Evolutionary conservation across 1,140 invertebrate genomes (phyloP).

Genomic region (Myzus persicae): DNA sequence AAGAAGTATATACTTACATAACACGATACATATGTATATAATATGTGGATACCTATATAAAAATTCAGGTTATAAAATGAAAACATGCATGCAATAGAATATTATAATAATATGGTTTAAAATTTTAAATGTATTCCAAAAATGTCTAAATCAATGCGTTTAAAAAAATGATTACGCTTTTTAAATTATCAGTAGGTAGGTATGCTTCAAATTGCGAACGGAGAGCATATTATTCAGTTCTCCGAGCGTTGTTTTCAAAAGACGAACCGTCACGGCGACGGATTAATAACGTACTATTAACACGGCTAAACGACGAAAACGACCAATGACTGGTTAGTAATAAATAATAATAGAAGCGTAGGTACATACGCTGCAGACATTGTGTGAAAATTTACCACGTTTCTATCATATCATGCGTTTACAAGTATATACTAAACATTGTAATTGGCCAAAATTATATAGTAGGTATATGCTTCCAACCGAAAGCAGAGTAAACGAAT

Average conservation of each 20-base stretch:
- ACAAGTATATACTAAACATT: neutral
- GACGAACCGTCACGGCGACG: neutral
- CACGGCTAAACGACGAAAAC: neutral
- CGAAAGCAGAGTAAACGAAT: neutral
- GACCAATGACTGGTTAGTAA: neutral
- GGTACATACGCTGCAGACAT: neutral
- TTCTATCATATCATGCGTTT: neutral
- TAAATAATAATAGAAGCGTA: slow-evolving; percentile 1
- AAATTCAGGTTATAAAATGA: neutral
- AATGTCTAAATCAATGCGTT: neutral
- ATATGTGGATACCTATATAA: neutral
- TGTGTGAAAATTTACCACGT: slow-evolving; percentile 15
- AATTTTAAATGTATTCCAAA: neutral
- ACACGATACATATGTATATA: neutral
- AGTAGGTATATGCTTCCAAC: neutral
- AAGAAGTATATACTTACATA: neutral
- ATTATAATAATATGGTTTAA: neutral
- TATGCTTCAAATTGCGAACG: neutral
- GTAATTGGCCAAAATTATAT: slow-evolving; percentile 19
- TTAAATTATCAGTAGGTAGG: neutral
- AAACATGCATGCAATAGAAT: neutral
- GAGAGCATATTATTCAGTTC: neutral
- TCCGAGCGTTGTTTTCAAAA: neutral
- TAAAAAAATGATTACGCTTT: neutral
- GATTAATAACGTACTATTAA: slow-evolving; percentile 24